Evolutionary conservation across 1,140 invertebrate genomes (phyloP), one percentile per base, ranked within the genome.

Genomic region (Lordiphosa stackelbergi): DNA sequence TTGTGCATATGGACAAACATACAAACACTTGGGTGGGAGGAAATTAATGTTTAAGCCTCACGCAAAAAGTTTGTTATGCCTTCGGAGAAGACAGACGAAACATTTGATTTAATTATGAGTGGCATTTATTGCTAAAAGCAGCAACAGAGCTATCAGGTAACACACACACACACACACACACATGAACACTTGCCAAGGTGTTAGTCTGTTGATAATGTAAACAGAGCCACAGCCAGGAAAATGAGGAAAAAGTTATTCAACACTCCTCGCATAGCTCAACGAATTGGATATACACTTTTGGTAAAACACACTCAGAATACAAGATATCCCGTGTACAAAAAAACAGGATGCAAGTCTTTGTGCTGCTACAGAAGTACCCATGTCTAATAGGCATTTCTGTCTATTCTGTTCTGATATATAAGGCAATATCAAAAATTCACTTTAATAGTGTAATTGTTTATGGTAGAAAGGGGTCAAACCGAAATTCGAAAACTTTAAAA

Each of bases 21-120:
- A 66, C 52, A 52, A 73, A 24, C 22, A 4, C 22, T 24, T 24
- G 22, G 22, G 22, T 24, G 22, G 28, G 28, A 68, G 75, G 72
- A 81, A 81, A 81, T 83, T 77, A 77, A 83, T 81, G 77, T 83
- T 81, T 66, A 73, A 77, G 77, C 78, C 77, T 77, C 65, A 64
- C 77, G 77, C 77, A 73, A 66, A 71, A 73, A 69, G 56, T 81
- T 75, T 69, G 35, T 54, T 31, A 31, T 31, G 37, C 37, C 38
- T 34, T 8, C 12, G 35, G 9, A 57, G 24, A 38, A 49, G 66
- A 65, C 75, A 78, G 85, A 73, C 85, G 43, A 86, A 83, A 86
- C 79, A 85, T 85, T 86, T 86, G 85, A 86, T 86, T 86, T 86
- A 86, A 86, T 86, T 86, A 86, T 86, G 85, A 86, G 85, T 86